phyloP scores from a whole-genome alignment of 2,113 vertebrate genomes.

The Hydrolagus affinis region DNA sequence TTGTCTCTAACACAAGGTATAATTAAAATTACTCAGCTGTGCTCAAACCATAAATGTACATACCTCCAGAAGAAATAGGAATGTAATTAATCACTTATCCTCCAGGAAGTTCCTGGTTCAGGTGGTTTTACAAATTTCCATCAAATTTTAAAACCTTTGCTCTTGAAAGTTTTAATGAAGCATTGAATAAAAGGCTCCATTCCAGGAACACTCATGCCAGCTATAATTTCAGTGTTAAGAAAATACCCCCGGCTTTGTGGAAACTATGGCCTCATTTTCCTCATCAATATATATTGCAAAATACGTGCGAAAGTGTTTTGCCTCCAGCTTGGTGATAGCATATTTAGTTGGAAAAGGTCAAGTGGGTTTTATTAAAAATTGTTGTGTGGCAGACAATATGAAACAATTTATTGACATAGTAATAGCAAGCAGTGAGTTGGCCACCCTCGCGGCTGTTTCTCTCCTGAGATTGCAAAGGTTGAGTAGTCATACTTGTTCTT shows the following conservation, averaged over 20 bases:
- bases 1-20: not conserved
- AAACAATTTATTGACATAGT: not conserved
- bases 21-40: not conserved
- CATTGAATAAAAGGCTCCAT: not conserved
- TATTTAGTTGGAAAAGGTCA: not conserved
- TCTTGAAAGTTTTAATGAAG: constrained; percentile 1
- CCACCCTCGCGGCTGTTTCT: not conserved
- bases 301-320: not conserved
- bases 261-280: not conserved
- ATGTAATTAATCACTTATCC: constrained; percentile 8
- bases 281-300: not conserved
- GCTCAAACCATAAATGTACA: not conserved
- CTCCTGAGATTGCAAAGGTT: not conserved
- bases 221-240: constrained; percentile 3
- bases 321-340: not conserved
- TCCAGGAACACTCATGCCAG: not conserved
- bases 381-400: constrained; percentile 12
- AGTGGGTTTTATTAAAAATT: constrained; percentile 21
- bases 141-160: constrained; percentile 15
- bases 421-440: not conserved
- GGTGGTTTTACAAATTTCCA: constrained; percentile 4
- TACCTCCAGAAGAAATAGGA: not conserved
- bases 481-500: not conserved
- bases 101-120: constrained; percentile 17
- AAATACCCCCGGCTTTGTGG: not conserved